Evolutionary conservation across 2,888 invertebrate genomes (phyloP).

Genomic region (Bimastos eiseni): DNA sequence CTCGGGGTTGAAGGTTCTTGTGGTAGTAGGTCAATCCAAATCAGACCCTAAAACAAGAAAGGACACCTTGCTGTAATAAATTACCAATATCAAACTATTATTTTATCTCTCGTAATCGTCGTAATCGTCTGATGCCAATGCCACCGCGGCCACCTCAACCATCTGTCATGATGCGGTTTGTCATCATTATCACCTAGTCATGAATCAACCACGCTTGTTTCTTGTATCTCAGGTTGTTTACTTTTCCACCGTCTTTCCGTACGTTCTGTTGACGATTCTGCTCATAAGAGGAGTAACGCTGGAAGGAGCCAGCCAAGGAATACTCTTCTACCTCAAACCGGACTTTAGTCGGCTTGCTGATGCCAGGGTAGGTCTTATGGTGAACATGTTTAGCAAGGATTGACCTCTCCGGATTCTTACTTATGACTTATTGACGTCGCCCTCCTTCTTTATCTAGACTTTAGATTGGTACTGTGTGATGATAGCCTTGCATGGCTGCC

Average conservation of each 20-base stretch:
- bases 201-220: no score
- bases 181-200: no score
- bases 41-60: neutral
- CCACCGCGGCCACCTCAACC: neutral
- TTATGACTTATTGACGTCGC: no score
- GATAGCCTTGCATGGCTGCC: no score
- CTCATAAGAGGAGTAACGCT: conserved; percentile 40
- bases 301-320: conserved; percentile 69
- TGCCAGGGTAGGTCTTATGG: conserved; percentile 66
- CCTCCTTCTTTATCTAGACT: no score
- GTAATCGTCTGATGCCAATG: neutral
- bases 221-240: conserved; percentile 39
- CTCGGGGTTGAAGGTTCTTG: no score
- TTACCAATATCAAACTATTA: neutral
- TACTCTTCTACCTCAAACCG: conserved; percentile 75
- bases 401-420: no score
- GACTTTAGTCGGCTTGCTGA: conserved; percentile 74
- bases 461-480: no score
- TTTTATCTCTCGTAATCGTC: neutral
- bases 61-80: neutral
- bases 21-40: neutral
- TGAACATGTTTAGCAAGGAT: no score
- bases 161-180: neutral
- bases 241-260: conserved; percentile 41
- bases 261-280: conserved; percentile 40